Base-by-base conservation (phyloP, 2,888 invertebrate species). In the Leucophenga montana region DNA sequence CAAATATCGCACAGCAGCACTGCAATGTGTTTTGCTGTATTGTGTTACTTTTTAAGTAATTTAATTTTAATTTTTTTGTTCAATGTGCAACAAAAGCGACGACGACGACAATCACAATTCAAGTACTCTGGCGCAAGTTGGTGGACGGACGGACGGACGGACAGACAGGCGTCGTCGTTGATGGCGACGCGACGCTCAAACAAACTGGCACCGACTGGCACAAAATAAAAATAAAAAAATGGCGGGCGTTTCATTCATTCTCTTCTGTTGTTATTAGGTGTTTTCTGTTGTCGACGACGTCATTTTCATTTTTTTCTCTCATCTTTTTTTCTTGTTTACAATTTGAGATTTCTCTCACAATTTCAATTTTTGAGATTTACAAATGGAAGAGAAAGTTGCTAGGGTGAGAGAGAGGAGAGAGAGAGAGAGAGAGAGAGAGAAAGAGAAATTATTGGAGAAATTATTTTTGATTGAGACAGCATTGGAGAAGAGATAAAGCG, bases 131-230 rank as follows among this genome's bases (percentile, higher is more conserved):
- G 20, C 44, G 50, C 13, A 22, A 20, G 56, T 56, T 56, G 13
- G 33, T 18, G 20, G 20, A 16, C 8, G 9, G 18, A 9, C n/a
- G 39, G 61, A 39, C 44, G 20, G 18, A 39, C 20, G 18, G 39
- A 64, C 46, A 8, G 62, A 64, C 62, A n/a, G 9, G 22, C 61
- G 14, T 33, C 16, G 20, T 54, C 54, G 20, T n/a, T n/a, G 18
- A 54, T 59, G 59, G 59, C 27, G 31, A 59, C 59, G 22, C 22
- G 22, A 22, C 13, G 50, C n/a, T 72, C 71, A 73, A 44, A 75
- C 76, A 78, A 78, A 80, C 82, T 86, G 86, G 87, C 85, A 86
- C 86, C 80, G 86, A 84, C 87, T 86, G 86, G 85, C 83, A 85
- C 85, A 33, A 3, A n/a, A n/a, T n/a, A n/a, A n/a, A n/a, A n/a